These are phyloP conservation scores for Melipona quadrifasciata DNA, from an alignment of 1,140 invertebrate species.

Conservation along the genomic window DNA sequence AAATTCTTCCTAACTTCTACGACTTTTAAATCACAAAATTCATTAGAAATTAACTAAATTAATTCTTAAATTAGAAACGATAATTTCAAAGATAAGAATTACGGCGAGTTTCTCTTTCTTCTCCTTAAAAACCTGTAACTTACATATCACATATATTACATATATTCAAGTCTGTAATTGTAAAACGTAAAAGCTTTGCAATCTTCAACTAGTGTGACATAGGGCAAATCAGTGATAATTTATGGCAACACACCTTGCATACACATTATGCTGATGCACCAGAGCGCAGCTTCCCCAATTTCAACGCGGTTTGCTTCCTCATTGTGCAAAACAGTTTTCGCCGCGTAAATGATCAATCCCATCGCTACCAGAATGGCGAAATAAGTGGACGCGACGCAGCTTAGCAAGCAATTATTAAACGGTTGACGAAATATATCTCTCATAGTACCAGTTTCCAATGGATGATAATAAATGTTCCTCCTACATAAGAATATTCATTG, in stretches of 20 bases:
- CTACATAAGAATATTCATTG: constrained; percentile 67
- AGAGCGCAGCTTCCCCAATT: constrained; percentile 82
- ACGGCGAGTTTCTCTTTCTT: not conserved
- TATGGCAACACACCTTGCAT: constrained; percentile 82
- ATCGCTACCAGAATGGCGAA: constrained; percentile 80
- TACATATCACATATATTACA: not conserved
- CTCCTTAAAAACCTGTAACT: not conserved
- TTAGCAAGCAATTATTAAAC: constrained; percentile 82
- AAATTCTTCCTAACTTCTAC: not conserved
- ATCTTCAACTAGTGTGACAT: not conserved
- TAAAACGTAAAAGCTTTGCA: not conserved
- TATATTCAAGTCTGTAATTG: not conserved
- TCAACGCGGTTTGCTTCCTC: constrained; percentile 74
- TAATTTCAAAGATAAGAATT: not conserved
- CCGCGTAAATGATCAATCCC: constrained; percentile 80
- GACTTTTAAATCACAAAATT: not conserved
- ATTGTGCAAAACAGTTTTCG: constrained; percentile 69
- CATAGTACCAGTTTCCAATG: constrained; percentile 83
- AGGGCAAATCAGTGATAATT: not conserved
- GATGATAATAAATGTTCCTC: constrained; percentile 85
- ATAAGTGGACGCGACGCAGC: constrained; percentile 81
- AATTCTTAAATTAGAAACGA: not conserved
- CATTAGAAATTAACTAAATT: no score
- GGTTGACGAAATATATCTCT: constrained; percentile 85
- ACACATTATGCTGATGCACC: constrained; percentile 84